Percentiles rank a stretch among this genome's conserved stretches.
Evolutionary conservation across 2,888 invertebrate genomes (phyloP).

Genomic region (Saturnia japonica): DNA sequence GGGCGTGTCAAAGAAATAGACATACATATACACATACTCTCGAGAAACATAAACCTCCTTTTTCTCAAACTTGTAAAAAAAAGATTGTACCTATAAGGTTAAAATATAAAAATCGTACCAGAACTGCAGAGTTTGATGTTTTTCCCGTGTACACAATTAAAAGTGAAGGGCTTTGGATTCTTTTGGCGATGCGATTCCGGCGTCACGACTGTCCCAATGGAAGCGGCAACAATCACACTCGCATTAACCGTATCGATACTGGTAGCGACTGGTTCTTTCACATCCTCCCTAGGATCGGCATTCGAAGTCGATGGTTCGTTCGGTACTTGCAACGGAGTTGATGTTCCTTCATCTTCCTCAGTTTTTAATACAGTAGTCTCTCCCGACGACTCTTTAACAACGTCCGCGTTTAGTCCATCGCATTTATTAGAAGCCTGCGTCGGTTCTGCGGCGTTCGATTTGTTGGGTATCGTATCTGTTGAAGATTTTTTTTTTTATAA

Average conservation of each 20-base stretch:
- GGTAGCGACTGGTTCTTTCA: background rate
- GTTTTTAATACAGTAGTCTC: background rate
- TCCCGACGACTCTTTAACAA: too few relatives aligned
- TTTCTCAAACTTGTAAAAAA: too few relatives aligned
- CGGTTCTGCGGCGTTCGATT: constrained; percentile 11
- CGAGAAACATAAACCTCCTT: too few relatives aligned
- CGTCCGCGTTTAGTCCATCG: background rate
- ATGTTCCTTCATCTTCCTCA: background rate
- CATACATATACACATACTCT: too few relatives aligned
- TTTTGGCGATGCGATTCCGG: constrained; percentile 48
- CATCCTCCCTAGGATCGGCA: constrained; percentile 1
- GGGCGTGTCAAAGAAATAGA: too few relatives aligned
- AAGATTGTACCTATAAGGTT: too few relatives aligned
- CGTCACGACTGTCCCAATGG: background rate
- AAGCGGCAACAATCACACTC: background rate
- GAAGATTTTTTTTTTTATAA: background rate
- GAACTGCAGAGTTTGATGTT: constrained; percentile 86
- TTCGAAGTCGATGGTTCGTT: constrained; percentile 12
- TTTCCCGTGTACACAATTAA: constrained; percentile 91
- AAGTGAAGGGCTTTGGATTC: constrained; percentile 83
- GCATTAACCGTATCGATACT: constrained; percentile 13
- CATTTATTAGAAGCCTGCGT: constrained; percentile 5
- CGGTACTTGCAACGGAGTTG: background rate
- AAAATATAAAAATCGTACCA: constrained; percentile 35
- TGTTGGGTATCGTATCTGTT: constrained; percentile 20